Evolutionary conservation across 30 jellyfish, hydroid and myxozoan species (phyloP).

Genomic region (Nemopilema nomurai): DNA sequence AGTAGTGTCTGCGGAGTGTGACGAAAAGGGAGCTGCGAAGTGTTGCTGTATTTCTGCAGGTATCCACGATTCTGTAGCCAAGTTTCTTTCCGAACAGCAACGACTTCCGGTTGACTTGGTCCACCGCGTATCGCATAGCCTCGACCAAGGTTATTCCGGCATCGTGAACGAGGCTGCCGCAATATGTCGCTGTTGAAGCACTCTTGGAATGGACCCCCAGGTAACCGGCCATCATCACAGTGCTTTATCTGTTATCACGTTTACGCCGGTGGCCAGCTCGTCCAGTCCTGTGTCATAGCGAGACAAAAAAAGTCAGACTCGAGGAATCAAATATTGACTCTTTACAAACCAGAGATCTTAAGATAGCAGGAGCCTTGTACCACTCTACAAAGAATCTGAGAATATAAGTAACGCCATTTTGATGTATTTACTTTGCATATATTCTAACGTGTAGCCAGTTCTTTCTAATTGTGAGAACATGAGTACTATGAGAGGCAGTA

Average conservation of each 20-base stretch:
- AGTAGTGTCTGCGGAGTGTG: background rate
- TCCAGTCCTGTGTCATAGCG: conserved; percentile 32
- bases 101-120: background rate
- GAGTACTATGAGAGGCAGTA: no score
- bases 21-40: conserved; percentile 36
- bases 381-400: no score
- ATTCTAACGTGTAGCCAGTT: no score
- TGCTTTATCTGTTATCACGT: conserved; percentile 17
- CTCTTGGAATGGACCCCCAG: conserved; percentile 59
- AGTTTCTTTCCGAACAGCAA: conserved; percentile 37
- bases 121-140: conserved; percentile 72
- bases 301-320: background rate
- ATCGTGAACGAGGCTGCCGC: conserved; percentile 30
- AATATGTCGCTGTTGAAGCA: conserved; percentile 25
- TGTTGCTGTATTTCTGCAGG: conserved; percentile 62
- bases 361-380: no score
- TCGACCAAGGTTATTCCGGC: conserved; percentile 53
- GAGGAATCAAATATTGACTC: background rate
- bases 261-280: conserved; percentile 6
- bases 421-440: no score
- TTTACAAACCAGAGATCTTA: no score
- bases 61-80: conserved; percentile 46
- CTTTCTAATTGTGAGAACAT: no score
- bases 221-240: conserved; percentile 37
- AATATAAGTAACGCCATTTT: no score